Conservation (phyloP, 2,113 vertebrate species). For the Gasterosteus aculeatus region DNA sequence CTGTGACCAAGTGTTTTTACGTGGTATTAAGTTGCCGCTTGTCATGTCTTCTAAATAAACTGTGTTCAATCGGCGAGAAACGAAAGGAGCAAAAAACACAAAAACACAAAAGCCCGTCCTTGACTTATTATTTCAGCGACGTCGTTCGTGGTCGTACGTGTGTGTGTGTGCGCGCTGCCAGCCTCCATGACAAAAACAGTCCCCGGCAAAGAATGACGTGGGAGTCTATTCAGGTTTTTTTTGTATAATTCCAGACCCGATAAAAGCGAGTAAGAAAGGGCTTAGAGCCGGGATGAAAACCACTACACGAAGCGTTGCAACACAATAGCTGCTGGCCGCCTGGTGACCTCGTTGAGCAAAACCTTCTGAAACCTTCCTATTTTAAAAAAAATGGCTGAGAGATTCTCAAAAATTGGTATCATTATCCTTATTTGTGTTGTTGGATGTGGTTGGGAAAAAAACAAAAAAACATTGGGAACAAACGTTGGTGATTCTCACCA, state of each 20-base stretch:
- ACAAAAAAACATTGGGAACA: too few species aligned
- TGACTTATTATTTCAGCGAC: conserved; percentile 58
- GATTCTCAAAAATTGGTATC: too few species aligned
- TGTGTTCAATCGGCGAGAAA: conserved; percentile 57
- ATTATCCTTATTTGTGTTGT: background rate
- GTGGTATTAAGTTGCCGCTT: conserved; percentile 1
- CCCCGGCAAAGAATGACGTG: conserved; percentile 55
- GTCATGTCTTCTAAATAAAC: conserved; percentile 1
- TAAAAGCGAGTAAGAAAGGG: conserved; percentile 55
- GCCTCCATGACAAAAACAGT: conserved; percentile 60
- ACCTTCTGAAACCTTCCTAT: conserved; percentile 26
- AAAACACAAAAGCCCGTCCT: conserved; percentile 42
- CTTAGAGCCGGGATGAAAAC: conserved; percentile 22
- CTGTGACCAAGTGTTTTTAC: too few species aligned
- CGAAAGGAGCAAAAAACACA: conserved; percentile 10
- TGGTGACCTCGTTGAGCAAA: conserved; percentile 59
- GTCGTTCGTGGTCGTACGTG: conserved; percentile 23
- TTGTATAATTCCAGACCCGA: conserved; percentile 17
- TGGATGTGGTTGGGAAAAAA: background rate
- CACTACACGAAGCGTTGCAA: background rate
- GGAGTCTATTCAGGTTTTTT: conserved; percentile 35
- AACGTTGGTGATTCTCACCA: conserved; percentile 83
- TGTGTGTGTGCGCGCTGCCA: conserved; percentile 56
- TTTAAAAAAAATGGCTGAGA: conserved; percentile 25
- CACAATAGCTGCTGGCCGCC: conserved; percentile 7